Evolutionary conservation across 1,140 invertebrate species (phyloP).

Genomic region (Saxidomus purpurata): DNA sequence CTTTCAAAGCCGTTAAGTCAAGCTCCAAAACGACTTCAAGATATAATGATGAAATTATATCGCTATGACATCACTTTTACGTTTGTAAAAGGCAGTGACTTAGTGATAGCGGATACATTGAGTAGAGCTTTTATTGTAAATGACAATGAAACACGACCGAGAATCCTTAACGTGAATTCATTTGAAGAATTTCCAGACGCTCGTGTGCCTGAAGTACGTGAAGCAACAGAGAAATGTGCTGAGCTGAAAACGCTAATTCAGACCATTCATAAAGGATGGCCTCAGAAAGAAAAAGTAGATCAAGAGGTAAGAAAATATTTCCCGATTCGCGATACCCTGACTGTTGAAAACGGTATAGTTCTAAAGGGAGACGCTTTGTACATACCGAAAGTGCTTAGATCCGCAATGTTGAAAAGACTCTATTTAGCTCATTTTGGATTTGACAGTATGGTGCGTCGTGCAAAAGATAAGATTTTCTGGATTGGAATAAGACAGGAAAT

Average conservation of each 20-base stretch:
- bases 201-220: slow-evolving; percentile 52
- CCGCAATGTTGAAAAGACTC: slow-evolving; percentile 74
- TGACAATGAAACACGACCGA: slow-evolving; percentile 4
- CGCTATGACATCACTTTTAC: slow-evolving; percentile 5
- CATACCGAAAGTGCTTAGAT: slow-evolving; percentile 46
- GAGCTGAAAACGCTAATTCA: slow-evolving; percentile 23
- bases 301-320: neutral
- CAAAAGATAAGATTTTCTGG: slow-evolving; percentile 74
- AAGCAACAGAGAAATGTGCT: slow-evolving; percentile 25
- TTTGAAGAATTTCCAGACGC: slow-evolving; percentile 52
- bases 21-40: slow-evolving; percentile 16
- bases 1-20: slow-evolving; percentile 31
- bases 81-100: neutral
- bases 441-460: slow-evolving; percentile 70
- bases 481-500: slow-evolving; percentile 73
- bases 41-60: slow-evolving; percentile 16
- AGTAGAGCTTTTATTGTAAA: slow-evolving; percentile 56
- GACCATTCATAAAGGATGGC: neutral
- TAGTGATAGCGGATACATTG: slow-evolving; percentile 69
- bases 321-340: neutral
- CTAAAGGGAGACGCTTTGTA: slow-evolving; percentile 79
- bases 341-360: slow-evolving; percentile 68
- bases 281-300: neutral
- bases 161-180: neutral
- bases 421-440: slow-evolving; percentile 82